Evolutionary conservation across 2,888 invertebrate genomes (phyloP), one percentile per base, ranked within the genome.

Genomic region (Marasmarcha lunaedactyla): DNA sequence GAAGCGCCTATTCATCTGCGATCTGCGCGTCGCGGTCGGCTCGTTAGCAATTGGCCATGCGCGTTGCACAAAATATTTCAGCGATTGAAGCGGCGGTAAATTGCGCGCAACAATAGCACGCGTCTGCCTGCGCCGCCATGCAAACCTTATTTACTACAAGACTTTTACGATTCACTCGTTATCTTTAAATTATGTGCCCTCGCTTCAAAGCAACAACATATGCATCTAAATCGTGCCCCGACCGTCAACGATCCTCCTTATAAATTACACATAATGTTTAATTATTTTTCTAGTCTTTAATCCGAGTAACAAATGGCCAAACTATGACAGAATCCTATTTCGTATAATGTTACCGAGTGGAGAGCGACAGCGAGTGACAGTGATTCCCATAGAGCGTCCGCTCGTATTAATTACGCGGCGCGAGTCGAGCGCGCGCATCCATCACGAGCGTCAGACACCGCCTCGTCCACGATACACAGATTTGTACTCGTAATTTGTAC

Each of bases 31-130:
- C 73, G 73, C 74, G 71, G 64, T 71, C 69, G 72, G 67, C 81
- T 83, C 78, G 83, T 83, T 83, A 83, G 77, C 83, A 76, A 83
- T 83, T 83, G 78, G 83, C 74, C 76, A 81, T 79, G 83, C 65
- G 71, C 70, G 77, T 74, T 73, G 77, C 77, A 76, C 81, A 69
- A 83, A 83, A 83, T 83, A 83, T 83, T 83, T 83, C 74, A 83
- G 76, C 78, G 74, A 81, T 83, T 79, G 83, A 79, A 67, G 67
- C 72, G 77, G 72, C 73, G 76, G 76, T 81, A 81, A 83, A 81
- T 81, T 81, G 81, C 72, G 48, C 54, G 51, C 76, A 71, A 83
- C 81, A 83, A 83, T 81, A 71, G 71, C 62, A 62, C 51, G 63
- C 62, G 64, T 64, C 60, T 51, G 54, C 50, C 39, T 50, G 58